Evolutionary conservation across 2,797 vertebrate species (phyloP), one percentile per base, ranked within the genome.

Genomic region (Myripristis jacobus): DNA sequence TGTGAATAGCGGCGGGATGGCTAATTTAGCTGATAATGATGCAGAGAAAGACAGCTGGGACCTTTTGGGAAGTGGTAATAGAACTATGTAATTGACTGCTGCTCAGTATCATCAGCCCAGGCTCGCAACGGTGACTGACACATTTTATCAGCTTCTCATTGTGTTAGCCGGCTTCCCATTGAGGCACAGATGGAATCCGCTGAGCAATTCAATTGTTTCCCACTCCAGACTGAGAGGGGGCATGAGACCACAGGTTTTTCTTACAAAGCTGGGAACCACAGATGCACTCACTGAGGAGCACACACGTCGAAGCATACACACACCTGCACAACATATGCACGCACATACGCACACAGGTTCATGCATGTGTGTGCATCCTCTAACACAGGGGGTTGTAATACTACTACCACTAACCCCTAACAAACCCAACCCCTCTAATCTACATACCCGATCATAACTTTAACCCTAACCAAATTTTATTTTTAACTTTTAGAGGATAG

Each of bases 11-110:
- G 22, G 70, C 11, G 38, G 73, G 76, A 88, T 0, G 86, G 87
- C 83, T 92, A 91, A 93, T 92, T 92, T 88, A 88, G 86, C 83
- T 83, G 83, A 91, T 93, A 91, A 92, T 89, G 91, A 89, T 87
- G 84, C 89, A 66, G 87, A 82, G 87, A 88, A 65, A 83, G 88
- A 87, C 92, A 93, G 92, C 92, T 93, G 92, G 88, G 90, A 84
- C 92, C 91, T 90, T 90, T 89, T 82, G 56, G 85, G 83, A 79
- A 91, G 79, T 89, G 88, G 89, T 80, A 90, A 91, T 91, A 57
- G 83, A 92, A 90, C 64, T 85, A 87, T 84, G 83, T 90, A 91
- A 92, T 89, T 89, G 89, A 91, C 86, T 89, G 83, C 82, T 80
- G 86, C 87, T 84, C 82, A 31, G 87, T 81, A 64, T 74, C 85